Base-by-base conservation (phyloP, 2,113 vertebrate species). In the Corythornis madagascariensis region DNA sequence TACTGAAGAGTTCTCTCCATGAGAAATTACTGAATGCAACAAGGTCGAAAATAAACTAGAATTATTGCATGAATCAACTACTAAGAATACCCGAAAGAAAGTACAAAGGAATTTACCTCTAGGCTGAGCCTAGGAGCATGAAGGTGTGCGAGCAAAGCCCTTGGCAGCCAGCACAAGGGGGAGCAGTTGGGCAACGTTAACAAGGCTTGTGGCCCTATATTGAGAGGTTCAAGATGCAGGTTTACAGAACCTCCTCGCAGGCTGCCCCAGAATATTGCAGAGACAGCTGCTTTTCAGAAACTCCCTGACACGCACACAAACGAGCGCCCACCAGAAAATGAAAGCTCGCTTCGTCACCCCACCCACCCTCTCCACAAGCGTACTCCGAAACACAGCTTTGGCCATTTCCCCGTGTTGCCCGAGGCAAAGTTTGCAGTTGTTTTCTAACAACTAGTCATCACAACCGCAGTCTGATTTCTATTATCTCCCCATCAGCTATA, bases 51-150 rank as follows among this genome's bases (percentile, higher is more conserved):
- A 60, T 1, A 57, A 40, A 29, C 11, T 9, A 3, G 0, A 6
- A 3, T 2, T 13, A 24, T 14, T 4, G 24, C 8, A 2, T 12
- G 22, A 60, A 50, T 7, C 10, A 12, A 3, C 15, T 16, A 2
- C 13, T 31, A 9, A 35, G n/a, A 11, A 3, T 2, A 9, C 4
- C 8, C 16, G 10, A 3, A 5, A 22, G 13, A 19, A 19, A 24
- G 38, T 9, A 6, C 6, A 12, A 28, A 42, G 5, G 15, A 15
- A 1, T 3, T 7, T 1, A 5, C 28, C 7, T 13, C 13, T 2
- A 11, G 56, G 15, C 7, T 6, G 2, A 0, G 19, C 10, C 15
- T 7, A 6, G 9, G 2, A 65, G 10, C 20, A 15, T 0, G 22
- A 45, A 50, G 22, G 24, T 9, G 17, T 1, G 24, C 0, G 13